Percentiles rank a stretch among this genome's conserved stretches.
Evolutionary conservation across 2,113 vertebrate genomes (phyloP).

Genomic region (Ammodramus savannarum): DNA sequence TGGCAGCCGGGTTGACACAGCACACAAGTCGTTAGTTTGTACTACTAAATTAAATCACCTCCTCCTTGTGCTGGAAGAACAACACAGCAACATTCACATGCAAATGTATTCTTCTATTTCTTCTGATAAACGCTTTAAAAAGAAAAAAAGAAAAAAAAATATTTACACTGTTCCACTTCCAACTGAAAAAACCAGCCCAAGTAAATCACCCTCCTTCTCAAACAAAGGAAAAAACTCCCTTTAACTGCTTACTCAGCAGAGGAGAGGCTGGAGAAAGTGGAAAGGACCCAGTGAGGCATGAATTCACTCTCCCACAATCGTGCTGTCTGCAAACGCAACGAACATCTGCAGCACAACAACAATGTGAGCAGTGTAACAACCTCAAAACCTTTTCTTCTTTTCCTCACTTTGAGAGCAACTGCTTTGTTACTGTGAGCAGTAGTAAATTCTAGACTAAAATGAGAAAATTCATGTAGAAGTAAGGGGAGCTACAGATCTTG

Average conservation of each 20-base stretch:
- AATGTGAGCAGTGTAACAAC: neutral
- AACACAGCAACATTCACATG: neutral
- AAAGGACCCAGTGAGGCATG: neutral
- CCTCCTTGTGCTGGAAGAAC: neutral
- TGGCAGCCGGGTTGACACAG: neutral
- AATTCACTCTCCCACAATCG: neutral
- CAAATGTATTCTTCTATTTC: neutral
- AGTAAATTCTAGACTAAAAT: slow-evolving; percentile 12
- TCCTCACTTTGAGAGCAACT: neutral
- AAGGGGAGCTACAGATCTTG: neutral
- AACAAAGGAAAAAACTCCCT: neutral
- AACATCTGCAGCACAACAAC: slow-evolving; percentile 28
- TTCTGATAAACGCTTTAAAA: neutral
- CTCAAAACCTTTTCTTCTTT: neutral
- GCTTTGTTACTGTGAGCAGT: neutral
- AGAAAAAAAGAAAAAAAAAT: neutral
- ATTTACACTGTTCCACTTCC: neutral
- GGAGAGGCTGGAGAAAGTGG: neutral
- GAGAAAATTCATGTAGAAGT: neutral
- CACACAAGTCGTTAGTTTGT: neutral
- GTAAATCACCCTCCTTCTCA: neutral
- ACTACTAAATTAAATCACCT: neutral
- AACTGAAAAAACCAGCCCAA: neutral
- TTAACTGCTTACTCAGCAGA: slow-evolving; percentile 1
- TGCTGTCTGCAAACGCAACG: neutral